Base-by-base conservation (phyloP, 2,888 invertebrate species). In the Diaprepes abbreviatus region DNA sequence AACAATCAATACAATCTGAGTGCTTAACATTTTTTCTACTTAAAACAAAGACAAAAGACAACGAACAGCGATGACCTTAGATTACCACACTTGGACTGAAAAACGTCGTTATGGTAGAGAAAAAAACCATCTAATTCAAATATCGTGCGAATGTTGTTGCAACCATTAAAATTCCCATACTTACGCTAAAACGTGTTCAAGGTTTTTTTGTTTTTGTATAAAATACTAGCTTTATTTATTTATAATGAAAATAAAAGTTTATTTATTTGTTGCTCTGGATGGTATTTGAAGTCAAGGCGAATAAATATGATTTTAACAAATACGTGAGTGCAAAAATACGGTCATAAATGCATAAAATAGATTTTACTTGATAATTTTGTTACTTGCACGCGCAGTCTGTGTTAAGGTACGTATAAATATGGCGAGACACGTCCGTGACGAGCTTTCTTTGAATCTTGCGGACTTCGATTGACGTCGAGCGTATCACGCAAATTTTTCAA, bases 171-270 rank as follows among this genome's bases (percentile, higher is more conserved):
- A 68, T 68, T 68, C 68, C 68, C 68, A 68, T 68, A 68, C 50
- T 21, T 57, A 50, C 43, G 57, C 67, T 62, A 67, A 67, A 63
- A 19, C 58, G 58, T 64, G 54, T 58, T 63, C 68, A 68, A 68
- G 68, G 68, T 45, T 68, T 68, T 50, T 50, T 54, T 64, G 62
- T 68, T 66, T 66, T 66, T 66, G 67, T 67, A 55, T 59, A 58
- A 55, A 55, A 38, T 28, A 52, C 12, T 17, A 28, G 36, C 33
- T 1, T 68, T 63, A 68, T 68, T 68, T 68, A 68, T 68, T 68
- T 68, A 68, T 63, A 48, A n/a, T 48, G 60, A 19, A 62, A 62
- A 63, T 60, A 19, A 60, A 28, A 48, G 17, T 60, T 36, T 50
- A 35, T 17, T 24, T 24, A n/a, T n/a, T 5, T 3, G 12, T 50